Evolutionary conservation across 2,888 invertebrate species (phyloP).

Genomic region (Leptinotarsa peninsularis): DNA sequence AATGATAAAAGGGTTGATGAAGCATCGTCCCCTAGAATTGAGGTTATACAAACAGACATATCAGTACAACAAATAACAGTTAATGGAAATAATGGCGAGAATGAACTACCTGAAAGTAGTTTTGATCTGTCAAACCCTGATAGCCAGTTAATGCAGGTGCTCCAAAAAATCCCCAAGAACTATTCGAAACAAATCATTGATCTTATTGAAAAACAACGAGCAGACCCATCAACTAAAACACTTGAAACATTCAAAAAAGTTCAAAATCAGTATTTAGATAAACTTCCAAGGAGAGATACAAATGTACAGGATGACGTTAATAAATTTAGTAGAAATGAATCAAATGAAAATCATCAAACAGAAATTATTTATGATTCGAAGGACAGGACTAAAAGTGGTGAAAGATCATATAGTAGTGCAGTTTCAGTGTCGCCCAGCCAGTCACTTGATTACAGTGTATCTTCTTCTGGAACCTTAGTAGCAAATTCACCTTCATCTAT

Average conservation of each 20-base stretch:
- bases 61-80: conserved; percentile 56
- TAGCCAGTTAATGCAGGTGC: conserved; percentile 48
- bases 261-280: conserved; percentile 26
- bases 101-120: conserved; percentile 38
- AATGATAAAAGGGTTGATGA: conserved; percentile 26
- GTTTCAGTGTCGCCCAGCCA: conserved; percentile 51
- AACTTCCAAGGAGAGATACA: not conserved
- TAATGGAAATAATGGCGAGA: conserved; percentile 38
- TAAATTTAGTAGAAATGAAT: conserved; percentile 4
- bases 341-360: not conserved
- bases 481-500: conserved; percentile 33
- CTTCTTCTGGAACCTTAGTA: conserved; percentile 43
- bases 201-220: conserved; percentile 51
- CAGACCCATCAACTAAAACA: conserved; percentile 16
- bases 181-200: conserved; percentile 59
- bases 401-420: conserved; percentile 29
- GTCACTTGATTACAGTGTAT: conserved; percentile 50
- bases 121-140: conserved; percentile 47
- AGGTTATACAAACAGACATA: conserved; percentile 58
- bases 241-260: conserved; percentile 24
- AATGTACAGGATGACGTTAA: not conserved
- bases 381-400: not conserved
- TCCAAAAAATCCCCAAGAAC: conserved; percentile 54
- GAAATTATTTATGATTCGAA: not conserved
- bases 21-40: conserved; percentile 48